Evolutionary conservation across 2,797 vertebrate species (phyloP), one percentile per base, ranked within the genome.

Genomic region (Sebastes jordani): DNA sequence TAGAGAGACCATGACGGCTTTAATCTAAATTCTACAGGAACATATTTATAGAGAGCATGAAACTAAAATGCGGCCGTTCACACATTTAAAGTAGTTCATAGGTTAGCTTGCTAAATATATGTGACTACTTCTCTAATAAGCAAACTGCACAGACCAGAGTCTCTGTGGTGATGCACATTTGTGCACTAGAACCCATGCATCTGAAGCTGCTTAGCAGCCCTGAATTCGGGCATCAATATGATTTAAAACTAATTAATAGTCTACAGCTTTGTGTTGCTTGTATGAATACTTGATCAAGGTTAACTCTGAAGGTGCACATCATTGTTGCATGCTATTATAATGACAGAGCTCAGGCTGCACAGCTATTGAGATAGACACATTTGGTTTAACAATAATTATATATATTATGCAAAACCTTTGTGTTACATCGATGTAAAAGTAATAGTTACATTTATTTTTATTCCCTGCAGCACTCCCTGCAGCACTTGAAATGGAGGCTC

Each of bases 401-500:
- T 49, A 49, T 20, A 20, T 49, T 62, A 49, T 68, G 63, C 52
- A 23, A 52, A 70, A 25, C 4, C 23, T 64, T 29, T 56, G 11
- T 36, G 11, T 32, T 7, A 22, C 6, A 46, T 1, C 18, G 5
- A 60, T 62, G 2, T 68, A 54, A 63, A 38, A 52, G 7, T 66
- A 27, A 0, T 11, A 36, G 11, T 36, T 36, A 42, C 73, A 16
- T 86, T 5, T 54, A 36, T 38, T 76, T 80, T 75, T 80, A 49
- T 82, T 76, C 56, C 75, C 95, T 95, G 84, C 96, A 99, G 97
- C 89, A 91, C 94, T 96, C 96, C 96, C 95, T 94, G 36, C 93
- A 95, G 96, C 95, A 95, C 96, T 92, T 88, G 92, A 94, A 90
- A 95, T 94, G 94, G 95, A 95, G 88, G 79, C 90, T 71, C 65